A percentile compares a stretch with the other conserved stretches of the same genome.
phyloP scores from a whole-genome alignment of 2,888 invertebrate species.

The Macrostomum cliftonense region DNA sequence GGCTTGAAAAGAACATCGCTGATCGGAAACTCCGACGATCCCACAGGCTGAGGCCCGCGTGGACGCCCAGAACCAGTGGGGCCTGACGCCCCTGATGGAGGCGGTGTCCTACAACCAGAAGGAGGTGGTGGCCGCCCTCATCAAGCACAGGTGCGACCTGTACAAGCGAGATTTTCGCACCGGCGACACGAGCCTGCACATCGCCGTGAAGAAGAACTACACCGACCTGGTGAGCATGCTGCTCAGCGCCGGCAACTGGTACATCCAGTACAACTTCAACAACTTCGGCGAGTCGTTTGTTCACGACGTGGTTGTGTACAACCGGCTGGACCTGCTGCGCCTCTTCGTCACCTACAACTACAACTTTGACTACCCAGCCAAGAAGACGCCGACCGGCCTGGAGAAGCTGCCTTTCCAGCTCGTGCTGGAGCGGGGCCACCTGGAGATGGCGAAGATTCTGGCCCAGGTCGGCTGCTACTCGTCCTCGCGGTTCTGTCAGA shows the following conservation, averaged over 20 bases:
- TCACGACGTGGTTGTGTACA: constrained; percentile 30
- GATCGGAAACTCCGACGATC: too few relatives aligned
- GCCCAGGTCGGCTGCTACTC: constrained; percentile 25
- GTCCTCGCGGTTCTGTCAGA: constrained; percentile 2
- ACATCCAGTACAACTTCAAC: constrained; percentile 25
- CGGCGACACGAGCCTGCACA: constrained; percentile 34
- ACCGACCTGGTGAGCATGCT: constrained; percentile 28
- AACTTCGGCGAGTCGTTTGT: constrained; percentile 34
- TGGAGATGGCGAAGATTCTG: constrained; percentile 28
- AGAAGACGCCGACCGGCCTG: constrained; percentile 22
- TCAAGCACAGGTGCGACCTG: constrained; percentile 26
- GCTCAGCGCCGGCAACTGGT: constrained; percentile 20
- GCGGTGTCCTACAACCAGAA: constrained; percentile 35
- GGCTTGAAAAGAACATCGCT: too few relatives aligned
- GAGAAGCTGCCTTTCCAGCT: constrained; percentile 29
- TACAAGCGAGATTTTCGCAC: constrained; percentile 33
- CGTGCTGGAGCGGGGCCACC: constrained; percentile 30
- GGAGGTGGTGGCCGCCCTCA: constrained; percentile 27
- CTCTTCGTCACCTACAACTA: constrained; percentile 32
- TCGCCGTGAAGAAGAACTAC: constrained; percentile 34
- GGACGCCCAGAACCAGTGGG: constrained; percentile 36
- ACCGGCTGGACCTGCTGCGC: constrained; percentile 29
- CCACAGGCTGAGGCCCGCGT: constrained; percentile 25
- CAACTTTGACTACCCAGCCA: constrained; percentile 31
- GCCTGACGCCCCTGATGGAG: constrained; percentile 34